Evolutionary conservation across 2,888 invertebrate species (phyloP), one percentile per base, ranked within the genome.

Genomic region (Idaea straminata): DNA sequence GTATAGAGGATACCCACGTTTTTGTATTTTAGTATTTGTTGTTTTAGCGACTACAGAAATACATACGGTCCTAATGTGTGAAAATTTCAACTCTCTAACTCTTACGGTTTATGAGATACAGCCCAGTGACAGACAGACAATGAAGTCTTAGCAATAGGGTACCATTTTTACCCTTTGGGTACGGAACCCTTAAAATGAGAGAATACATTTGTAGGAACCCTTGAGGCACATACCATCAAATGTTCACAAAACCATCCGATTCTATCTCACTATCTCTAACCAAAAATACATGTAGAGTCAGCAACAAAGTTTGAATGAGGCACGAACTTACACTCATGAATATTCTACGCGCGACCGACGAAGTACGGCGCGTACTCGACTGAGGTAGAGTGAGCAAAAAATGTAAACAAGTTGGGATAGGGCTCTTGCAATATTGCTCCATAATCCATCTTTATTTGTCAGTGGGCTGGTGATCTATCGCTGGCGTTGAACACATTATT

Each of bases 371-470:
- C 34, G 36, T 36, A 58, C 13, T 5, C 57, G 10, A 36, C 60
- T 36, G 34, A 59, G 62, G 64, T 64, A 63, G 59, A 35, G 60
- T 61, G 64, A 69, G 65, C 66, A 69, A 68, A 77, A 73, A 73
- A 73, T 69, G 69, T 67, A 74, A 78, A 76, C 73, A 76, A 70
- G 66, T 35, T 5, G 34, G 57, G 65, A 68, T 25, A 68, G 64
- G 66, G 64, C 61, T 62, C 69, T 62, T 64, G 74, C 73, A 76
- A 77, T 81, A 79, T 77, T 74, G 74, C 73, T 70, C 71, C 71
- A 69, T 78, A 73, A 81, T 82, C 76, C 71, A 69, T 81, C 81
- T 82, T 77, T 81, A 81, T 81, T 81, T 81, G 82, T 79, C 81
- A 75, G 75, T 59, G 73, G 69, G 62, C 74, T 57, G 68, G 81